phyloP scores from a whole-genome alignment of 2,888 invertebrate genomes.

The Pristionchus exspectatus region DNA sequence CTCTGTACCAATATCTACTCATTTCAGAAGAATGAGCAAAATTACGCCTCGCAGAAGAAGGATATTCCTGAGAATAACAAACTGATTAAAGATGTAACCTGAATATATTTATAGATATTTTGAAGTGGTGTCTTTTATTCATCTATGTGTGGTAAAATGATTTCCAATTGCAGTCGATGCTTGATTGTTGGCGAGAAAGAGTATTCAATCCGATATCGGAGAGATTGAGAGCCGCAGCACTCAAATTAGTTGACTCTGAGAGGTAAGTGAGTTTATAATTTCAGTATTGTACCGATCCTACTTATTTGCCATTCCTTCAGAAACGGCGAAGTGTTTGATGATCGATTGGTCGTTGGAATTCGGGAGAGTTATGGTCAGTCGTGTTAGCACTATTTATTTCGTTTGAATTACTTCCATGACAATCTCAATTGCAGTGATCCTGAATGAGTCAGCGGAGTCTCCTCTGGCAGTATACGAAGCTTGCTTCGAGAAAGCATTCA shows the following conservation, averaged over 20 bases:
- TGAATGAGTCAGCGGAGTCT: constrained; percentile 85
- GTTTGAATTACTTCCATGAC: too few species aligned
- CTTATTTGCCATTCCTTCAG: constrained; percentile 80
- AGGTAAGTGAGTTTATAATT: not conserved
- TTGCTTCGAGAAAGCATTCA: constrained; percentile 82
- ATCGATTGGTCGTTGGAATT: constrained; percentile 96
- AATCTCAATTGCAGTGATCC: constrained; percentile 85
- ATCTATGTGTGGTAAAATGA: not conserved
- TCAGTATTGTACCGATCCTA: not conserved
- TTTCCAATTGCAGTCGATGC: constrained; percentile 87
- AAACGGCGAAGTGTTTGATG: constrained; percentile 97
- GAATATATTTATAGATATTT: not conserved
- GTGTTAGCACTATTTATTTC: not conserved
- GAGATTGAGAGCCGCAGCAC: constrained; percentile 92
- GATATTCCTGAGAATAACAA: not conserved
- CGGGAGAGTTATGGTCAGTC: constrained; percentile 93
- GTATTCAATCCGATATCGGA: constrained; percentile 96
- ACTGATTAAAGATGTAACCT: constrained; percentile 35
- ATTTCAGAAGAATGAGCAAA: constrained; percentile 37
- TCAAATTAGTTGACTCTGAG: constrained; percentile 96
- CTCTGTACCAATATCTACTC: not conserved
- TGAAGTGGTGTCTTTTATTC: not conserved
- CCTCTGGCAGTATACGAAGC: not conserved
- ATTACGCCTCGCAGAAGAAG: constrained; percentile 44
- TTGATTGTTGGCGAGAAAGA: constrained; percentile 97